Conservation (phyloP, 2,797 vertebrate species). For the Glyptemys insculpta region DNA sequence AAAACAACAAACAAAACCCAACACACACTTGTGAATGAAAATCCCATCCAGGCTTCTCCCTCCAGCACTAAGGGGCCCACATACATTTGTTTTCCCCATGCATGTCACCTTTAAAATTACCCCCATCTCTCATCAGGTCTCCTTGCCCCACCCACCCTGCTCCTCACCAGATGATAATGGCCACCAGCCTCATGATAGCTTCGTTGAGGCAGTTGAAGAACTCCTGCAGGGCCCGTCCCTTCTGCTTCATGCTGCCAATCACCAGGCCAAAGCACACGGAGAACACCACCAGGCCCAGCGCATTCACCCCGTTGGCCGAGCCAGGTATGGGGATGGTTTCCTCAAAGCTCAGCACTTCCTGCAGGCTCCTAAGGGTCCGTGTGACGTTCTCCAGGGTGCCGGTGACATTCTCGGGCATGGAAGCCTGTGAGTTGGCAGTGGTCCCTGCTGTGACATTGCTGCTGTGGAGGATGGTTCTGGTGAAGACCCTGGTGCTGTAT, state of each 20-base stretch:
- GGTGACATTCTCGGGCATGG: slow-evolving; percentile 75
- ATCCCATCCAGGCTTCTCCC: slow-evolving; percentile 73
- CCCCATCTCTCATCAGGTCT: slow-evolving; percentile 63
- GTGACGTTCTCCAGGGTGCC: slow-evolving; percentile 85
- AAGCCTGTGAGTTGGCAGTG: slow-evolving; percentile 51
- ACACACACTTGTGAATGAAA: slow-evolving; percentile 60
- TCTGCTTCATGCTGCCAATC: slow-evolving; percentile 96
- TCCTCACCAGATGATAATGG: slow-evolving; percentile 96
- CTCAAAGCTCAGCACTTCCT: slow-evolving; percentile 89
- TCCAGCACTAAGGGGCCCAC: slow-evolving; percentile 40
- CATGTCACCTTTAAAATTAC: slow-evolving; percentile 59
- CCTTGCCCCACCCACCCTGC: slow-evolving; percentile 36
- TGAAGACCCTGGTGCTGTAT: slow-evolving; percentile 89
- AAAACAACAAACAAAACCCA: slow-evolving; percentile 67
- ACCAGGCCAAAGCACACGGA: slow-evolving; percentile 96
- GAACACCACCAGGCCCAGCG: slow-evolving; percentile 95
- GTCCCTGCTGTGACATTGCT: slow-evolving; percentile 70
- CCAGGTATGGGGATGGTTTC: slow-evolving; percentile 90
- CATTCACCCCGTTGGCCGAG: slow-evolving; percentile 92
- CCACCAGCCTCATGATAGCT: slow-evolving; percentile 96
- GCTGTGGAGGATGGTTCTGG: slow-evolving; percentile 84
- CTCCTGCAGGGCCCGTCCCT: slow-evolving; percentile 90
- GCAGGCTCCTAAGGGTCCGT: slow-evolving; percentile 84
- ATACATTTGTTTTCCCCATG: slow-evolving; percentile 54
- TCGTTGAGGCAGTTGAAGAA: slow-evolving; percentile 97